Base-by-base conservation (phyloP, 2,797 vertebrate genomes). In the Spinus olivaceus region DNA sequence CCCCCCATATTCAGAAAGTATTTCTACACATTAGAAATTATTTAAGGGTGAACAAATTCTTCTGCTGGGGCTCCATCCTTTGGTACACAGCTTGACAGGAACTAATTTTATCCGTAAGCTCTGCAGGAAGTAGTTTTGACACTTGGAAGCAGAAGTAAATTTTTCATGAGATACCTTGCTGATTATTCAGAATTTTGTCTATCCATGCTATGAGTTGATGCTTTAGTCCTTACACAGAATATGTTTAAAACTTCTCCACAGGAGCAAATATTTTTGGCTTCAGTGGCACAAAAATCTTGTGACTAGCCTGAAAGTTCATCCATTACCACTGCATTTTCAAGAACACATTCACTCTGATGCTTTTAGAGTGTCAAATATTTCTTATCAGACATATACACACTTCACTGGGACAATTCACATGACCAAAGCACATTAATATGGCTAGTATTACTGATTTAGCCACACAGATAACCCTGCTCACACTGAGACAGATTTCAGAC, bases 141-240 rank as follows among this genome's bases (percentile, higher is more conserved):
- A 35, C 23, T 5, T 41, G 17, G 56, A 53, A 82, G 56, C 10
- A 44, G 39, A 69, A 50, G 14, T 20, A 44, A 41, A 56, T 74
- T 90, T 60, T 92, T 78, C 53, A 56, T 18, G 18, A 9, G 4
- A 47, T 50, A 54, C 6, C 12, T 28, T 9, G 15, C 19, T 65
- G 35, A 66, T 73, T 14, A 32, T 46, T 86, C 44, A 61, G 33
- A 70, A 81, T 74, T 77, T 17, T 56, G 8, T 33, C 25, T 44
- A 9, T 16, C 33, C 1, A 0, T 14, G 4, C 18, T 49, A 15
- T 5, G 14, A 56, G 22, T 8, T 28, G 28, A 51, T 57, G 41
- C 5, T 71, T 74, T 41, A 82, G n/a, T 65, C 64, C 10, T 69
- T 53, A 37, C 3, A 39, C 3, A 60, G 27, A 66, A 6, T 5